Percentiles rank a stretch among this genome's conserved stretches.
Conservation (phyloP, 1,140 invertebrate species). For the Lordiphosa mommai region DNA sequence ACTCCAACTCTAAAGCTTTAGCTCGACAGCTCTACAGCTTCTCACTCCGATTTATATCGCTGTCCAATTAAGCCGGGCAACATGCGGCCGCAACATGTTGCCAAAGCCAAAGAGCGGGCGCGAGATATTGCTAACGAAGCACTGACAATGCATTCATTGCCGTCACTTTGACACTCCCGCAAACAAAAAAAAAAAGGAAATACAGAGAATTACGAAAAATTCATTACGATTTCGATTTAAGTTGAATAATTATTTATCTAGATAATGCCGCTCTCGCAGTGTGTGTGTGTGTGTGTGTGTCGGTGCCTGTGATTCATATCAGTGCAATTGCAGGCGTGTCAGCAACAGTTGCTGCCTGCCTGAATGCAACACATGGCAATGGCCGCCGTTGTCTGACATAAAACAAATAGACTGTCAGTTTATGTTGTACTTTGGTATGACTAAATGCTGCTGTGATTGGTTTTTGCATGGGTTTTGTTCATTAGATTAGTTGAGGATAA, state of each 20-base stretch:
- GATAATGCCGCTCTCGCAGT: conserved; percentile 57
- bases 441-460: conserved; percentile 66
- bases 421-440: conserved; percentile 71
- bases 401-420: conserved; percentile 76
- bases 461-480: conserved; percentile 33
- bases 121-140: conserved; percentile 75
- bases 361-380: conserved; percentile 26
- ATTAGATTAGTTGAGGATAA: conserved; percentile 18
- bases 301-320: conserved; percentile 62
- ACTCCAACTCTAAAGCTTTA: conserved; percentile 18
- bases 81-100: conserved; percentile 68
- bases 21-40: neutral
- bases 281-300: neutral
- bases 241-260: conserved; percentile 78
- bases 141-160: conserved; percentile 67
- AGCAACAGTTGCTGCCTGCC: conserved; percentile 29
- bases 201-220: conserved; percentile 52
- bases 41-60: conserved; percentile 62
- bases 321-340: conserved; percentile 69
- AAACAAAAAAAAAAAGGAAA: conserved; percentile 12
- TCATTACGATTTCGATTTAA: conserved; percentile 78
- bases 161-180: conserved; percentile 75
- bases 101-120: conserved; percentile 12
- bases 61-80: conserved; percentile 70
- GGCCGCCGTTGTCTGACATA: conserved; percentile 55